Conservation (phyloP, 2,888 invertebrate species). For the Leucophenga maculata region DNA sequence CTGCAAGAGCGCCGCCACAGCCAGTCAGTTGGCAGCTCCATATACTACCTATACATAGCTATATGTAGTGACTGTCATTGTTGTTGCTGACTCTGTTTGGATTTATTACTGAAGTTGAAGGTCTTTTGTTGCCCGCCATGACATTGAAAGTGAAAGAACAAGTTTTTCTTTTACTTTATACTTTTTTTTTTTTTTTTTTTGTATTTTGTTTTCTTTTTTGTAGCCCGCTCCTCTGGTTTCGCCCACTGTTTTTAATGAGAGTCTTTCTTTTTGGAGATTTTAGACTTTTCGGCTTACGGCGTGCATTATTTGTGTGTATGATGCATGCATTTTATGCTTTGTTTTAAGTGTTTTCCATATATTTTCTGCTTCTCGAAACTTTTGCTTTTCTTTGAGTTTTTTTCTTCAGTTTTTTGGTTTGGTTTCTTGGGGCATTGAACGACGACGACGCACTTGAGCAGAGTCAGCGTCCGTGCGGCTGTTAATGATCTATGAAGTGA, state of each 20-base stretch:
- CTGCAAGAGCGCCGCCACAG: background rate
- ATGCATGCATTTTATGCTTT: conserved; percentile 3
- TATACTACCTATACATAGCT: conserved; percentile 6
- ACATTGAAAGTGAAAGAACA: conserved; percentile 66
- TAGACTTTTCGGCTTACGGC: conserved; percentile 41
- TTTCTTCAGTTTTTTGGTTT: background rate
- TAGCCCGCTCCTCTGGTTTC: background rate
- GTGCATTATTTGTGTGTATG: conserved; percentile 51
- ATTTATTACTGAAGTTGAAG: conserved; percentile 54
- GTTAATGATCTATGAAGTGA: conserved; percentile 63
- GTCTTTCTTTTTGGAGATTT: conserved; percentile 10
- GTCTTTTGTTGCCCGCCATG: conserved; percentile 54
- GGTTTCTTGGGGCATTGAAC: conserved; percentile 53
- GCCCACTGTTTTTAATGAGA: conserved; percentile 3
- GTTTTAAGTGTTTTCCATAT: background rate
- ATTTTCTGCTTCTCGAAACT: background rate
- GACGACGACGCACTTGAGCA: conserved; percentile 43
- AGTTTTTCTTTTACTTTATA: conserved; percentile 46
- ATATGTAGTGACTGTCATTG: conserved; percentile 21
- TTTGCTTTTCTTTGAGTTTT: conserved; percentile 13
- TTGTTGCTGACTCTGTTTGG: conserved; percentile 24
- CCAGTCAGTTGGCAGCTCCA: conserved; percentile 6
- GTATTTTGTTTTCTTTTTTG: too few species aligned
- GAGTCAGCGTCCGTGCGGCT: conserved; percentile 26
- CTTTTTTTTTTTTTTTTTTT: conserved; percentile 24